Evolutionary conservation across 2,888 invertebrate genomes (phyloP).

Genomic region (Silvanus unidentatus): DNA sequence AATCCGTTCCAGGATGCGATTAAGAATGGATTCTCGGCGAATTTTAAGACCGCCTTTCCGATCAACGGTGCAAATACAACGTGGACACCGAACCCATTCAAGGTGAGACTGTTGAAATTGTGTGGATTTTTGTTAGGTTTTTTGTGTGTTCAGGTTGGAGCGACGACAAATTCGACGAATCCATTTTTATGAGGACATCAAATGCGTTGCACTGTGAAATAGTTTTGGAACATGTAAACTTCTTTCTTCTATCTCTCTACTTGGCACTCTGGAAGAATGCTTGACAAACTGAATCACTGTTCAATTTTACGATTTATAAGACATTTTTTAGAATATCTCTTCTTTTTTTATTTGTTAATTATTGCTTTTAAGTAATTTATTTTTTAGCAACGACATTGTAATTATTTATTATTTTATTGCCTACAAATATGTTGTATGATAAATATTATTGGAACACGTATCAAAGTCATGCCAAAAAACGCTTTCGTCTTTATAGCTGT

Average conservation of each 20-base stretch:
- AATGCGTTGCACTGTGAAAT: slow-evolving; percentile 2
- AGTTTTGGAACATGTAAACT: not conserved
- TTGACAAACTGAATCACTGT: slow-evolving; percentile 6
- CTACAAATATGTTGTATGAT: slow-evolving; percentile 7
- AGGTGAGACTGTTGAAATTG: slow-evolving; percentile 28
- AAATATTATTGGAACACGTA: slow-evolving; percentile 15
- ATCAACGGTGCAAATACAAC: slow-evolving; percentile 26
- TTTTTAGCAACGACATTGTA: slow-evolving; percentile 21
- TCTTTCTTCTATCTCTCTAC: slow-evolving; percentile 24
- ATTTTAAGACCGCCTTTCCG: slow-evolving; percentile 32
- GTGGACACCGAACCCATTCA: slow-evolving; percentile 43
- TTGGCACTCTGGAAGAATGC: slow-evolving; percentile 20
- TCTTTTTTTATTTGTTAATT: not conserved
- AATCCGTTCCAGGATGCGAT: slow-evolving; percentile 38
- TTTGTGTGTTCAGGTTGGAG: slow-evolving; percentile 36
- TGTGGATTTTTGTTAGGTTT: slow-evolving; percentile 1
- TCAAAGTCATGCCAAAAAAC: slow-evolving; percentile 30
- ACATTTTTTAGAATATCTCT: no score
- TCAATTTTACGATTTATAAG: not conserved
- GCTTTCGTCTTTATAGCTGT: slow-evolving; percentile 24
- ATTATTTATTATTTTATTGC: slow-evolving; percentile 25
- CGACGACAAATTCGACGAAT: slow-evolving; percentile 51
- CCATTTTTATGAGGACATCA: slow-evolving; percentile 52
- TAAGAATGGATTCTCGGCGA: slow-evolving; percentile 32
- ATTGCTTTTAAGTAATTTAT: slow-evolving; percentile 25